These are phyloP conservation scores for Papilio helenus DNA, from an alignment of 1,140 invertebrate species.

Conservation along the genomic window DNA sequence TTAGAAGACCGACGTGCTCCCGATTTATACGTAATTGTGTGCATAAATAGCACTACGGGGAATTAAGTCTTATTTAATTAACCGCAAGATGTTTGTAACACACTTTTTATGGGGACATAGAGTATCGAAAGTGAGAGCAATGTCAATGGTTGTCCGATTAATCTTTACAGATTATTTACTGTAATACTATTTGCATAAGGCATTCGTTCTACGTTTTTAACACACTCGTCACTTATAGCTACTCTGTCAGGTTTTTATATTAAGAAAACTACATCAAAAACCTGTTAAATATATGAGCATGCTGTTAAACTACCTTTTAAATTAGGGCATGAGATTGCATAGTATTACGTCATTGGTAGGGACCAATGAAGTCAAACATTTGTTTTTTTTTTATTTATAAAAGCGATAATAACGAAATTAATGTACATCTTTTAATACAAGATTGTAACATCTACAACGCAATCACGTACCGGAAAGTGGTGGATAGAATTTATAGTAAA, in stretches of 20 bases:
- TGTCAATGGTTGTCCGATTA: too few species aligned
- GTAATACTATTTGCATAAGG: too few species aligned
- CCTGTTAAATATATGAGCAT: too few species aligned
- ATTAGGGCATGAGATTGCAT: too few species aligned
- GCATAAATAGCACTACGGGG: constrained; percentile 22
- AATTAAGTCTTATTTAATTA: constrained; percentile 30
- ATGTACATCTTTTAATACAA: constrained; percentile 5
- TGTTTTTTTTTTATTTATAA: neutral
- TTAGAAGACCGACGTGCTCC: constrained; percentile 51
- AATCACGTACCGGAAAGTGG: constrained; percentile 33
- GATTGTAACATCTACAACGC: neutral
- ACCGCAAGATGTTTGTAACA: constrained; percentile 20
- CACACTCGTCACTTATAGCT: too few species aligned
- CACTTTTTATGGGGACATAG: neutral
- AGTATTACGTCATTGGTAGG: too few species aligned
- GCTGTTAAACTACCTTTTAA: too few species aligned
- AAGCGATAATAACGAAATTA: neutral
- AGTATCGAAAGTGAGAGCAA: too few species aligned
- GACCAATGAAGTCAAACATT: neutral
- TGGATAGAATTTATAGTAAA: constrained; percentile 47
- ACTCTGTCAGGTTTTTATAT: too few species aligned
- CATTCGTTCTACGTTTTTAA: too few species aligned
- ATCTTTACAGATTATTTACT: too few species aligned
- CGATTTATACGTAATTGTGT: constrained; percentile 58
- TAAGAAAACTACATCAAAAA: too few species aligned